Evolutionary conservation across 1,140 invertebrate genomes (phyloP).

Genomic region (Bombus pascuorum): DNA sequence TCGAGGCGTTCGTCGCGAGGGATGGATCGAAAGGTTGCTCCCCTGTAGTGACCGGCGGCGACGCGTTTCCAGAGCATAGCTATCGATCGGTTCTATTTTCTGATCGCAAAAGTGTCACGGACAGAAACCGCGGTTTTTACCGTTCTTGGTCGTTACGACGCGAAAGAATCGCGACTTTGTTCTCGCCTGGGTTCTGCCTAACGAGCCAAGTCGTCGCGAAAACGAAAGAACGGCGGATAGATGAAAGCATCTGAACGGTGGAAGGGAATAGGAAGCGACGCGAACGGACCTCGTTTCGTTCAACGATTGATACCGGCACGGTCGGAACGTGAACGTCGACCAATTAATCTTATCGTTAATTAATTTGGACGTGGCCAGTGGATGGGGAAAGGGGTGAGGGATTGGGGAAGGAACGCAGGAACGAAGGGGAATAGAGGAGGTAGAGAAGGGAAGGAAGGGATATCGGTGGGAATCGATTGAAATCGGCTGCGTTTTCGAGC

Average conservation of each 20-base stretch:
- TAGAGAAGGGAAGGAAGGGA: neutral
- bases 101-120: conserved; percentile 54
- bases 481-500: conserved; percentile 51
- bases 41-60: conserved; percentile 32
- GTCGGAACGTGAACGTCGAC: conserved; percentile 40
- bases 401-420: neutral
- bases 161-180: conserved; percentile 22
- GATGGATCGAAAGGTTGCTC: conserved; percentile 51
- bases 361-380: conserved; percentile 69
- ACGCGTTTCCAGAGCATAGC: conserved; percentile 41
- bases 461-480: conserved; percentile 31
- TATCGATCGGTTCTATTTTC: conserved; percentile 54
- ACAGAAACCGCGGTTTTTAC: conserved; percentile 31
- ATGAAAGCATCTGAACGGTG: neutral
- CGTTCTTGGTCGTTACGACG: neutral
- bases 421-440: too few species aligned
- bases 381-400: neutral
- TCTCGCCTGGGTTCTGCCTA: conserved; percentile 2
- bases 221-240: neutral
- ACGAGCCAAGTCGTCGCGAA: neutral
- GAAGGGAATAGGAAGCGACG: conserved; percentile 8
- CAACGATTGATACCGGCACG: conserved; percentile 51
- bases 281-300: conserved; percentile 27
- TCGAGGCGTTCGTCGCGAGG: neutral
- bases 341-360: conserved; percentile 80